Evolutionary conservation across 2,797 vertebrate genomes (phyloP).

Genomic region (Silurus lanzhouensis): DNA sequence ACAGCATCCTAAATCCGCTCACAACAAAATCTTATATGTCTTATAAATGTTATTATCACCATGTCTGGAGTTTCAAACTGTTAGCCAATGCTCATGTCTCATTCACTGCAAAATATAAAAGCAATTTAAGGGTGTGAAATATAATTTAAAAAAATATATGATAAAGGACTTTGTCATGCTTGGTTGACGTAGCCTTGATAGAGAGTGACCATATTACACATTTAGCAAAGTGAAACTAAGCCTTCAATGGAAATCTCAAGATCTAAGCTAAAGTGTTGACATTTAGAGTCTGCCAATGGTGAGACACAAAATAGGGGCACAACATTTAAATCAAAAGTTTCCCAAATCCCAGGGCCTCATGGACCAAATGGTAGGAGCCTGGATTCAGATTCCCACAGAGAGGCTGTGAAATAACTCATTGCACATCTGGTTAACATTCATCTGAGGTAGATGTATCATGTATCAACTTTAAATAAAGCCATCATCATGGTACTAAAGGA

Average conservation of each 20-base stretch:
- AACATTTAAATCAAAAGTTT: conserved; percentile 9
- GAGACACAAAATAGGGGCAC: conserved; percentile 23
- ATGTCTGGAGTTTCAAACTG: not conserved
- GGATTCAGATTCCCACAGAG: conserved; percentile 33
- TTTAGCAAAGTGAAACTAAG: not conserved
- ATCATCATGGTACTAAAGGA: conserved; percentile 14
- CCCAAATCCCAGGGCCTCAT: conserved; percentile 23
- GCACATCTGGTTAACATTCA: conserved; percentile 48
- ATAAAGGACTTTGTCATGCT: conserved; percentile 9
- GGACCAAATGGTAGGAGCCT: conserved; percentile 27
- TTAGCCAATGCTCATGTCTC: not conserved
- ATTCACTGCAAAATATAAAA: not conserved
- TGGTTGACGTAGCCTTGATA: not conserved
- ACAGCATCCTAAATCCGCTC: not conserved
- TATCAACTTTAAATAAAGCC: conserved; percentile 38
- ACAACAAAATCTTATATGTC: not conserved
- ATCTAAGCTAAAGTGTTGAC: not conserved
- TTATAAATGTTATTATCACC: not conserved
- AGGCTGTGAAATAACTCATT: conserved; percentile 42
- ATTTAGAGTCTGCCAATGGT: conserved; percentile 12
- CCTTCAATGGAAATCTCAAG: not conserved
- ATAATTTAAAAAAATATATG: conserved; percentile 1
- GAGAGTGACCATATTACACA: conserved; percentile 20
- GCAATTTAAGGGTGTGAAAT: not conserved
- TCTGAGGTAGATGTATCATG: conserved; percentile 35